Conservation (phyloP, 2,888 invertebrate genomes). For the Chymomyza procnemis region DNA sequence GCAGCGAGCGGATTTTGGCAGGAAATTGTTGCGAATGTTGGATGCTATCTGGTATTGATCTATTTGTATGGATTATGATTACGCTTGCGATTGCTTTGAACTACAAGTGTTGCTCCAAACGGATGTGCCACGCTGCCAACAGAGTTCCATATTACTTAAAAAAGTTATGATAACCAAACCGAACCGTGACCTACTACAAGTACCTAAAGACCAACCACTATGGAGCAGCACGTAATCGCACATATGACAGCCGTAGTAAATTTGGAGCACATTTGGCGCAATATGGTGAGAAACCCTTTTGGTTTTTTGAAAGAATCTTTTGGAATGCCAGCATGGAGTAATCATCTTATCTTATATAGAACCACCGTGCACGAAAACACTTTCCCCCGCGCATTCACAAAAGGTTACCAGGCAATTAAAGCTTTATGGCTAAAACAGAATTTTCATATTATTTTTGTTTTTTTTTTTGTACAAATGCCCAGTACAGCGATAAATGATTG, state of each 20-base stretch:
- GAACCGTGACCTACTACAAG: conserved; percentile 57
- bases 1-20: neutral
- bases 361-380: neutral
- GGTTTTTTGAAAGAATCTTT: neutral
- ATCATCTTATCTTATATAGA: neutral
- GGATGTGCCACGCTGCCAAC: no score
- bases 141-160: conserved; percentile 9
- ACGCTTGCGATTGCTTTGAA: neutral
- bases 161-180: conserved; percentile 23
- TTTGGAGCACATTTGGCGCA: conserved; percentile 53
- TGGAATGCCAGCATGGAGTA: neutral
- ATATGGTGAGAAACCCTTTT: conserved; percentile 30
- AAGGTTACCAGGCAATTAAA: neutral
- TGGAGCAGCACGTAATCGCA: conserved; percentile 39
- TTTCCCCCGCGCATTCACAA: neutral
- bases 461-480: no score
- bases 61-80: conserved; percentile 9
- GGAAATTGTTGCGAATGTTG: conserved; percentile 4
- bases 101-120: neutral
- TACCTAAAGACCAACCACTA: neutral
- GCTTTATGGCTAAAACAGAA: neutral
- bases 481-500: neutral
- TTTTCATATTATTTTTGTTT: neutral
- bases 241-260: conserved; percentile 8
- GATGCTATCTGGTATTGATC: conserved; percentile 17